Evolutionary conservation across 2,797 vertebrate genomes (phyloP), one percentile per base, ranked within the genome.

Genomic region (Hypotaenidia okinawae): DNA sequence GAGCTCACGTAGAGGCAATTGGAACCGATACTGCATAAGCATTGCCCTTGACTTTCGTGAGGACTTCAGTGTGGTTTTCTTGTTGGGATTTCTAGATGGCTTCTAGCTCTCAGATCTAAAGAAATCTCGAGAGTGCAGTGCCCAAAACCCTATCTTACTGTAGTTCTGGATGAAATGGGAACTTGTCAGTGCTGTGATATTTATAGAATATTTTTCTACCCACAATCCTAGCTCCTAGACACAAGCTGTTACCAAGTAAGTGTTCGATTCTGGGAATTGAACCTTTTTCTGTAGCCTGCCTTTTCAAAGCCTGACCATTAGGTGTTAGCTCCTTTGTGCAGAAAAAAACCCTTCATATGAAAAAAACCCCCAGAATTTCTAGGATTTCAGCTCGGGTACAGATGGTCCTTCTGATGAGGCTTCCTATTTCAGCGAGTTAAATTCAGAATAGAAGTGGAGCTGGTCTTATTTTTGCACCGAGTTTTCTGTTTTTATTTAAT

Each of bases 151-250:
- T 84, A 78, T 67, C 55, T 86, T 93, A 77, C 77, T 70, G n/a
- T 79, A 70, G 57, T 84, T 92, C 63, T 90, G 78, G 77, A 16
- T 77, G 81, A 83, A 92, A 83, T 58, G 78, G 84, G 75, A 94
- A 75, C 90, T 85, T 78, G 90, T 85, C 92, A 87, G 72, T 64
- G 41, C 89, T 75, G 87, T 0, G 61, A 45, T 96, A 95, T 94
- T 95, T 96, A 93, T 95, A 94, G 93, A 73, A 43, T 87, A 84
- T 92, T 94, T 96, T 94, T 96, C 93, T 95, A 95, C 96, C 94
- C 92, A 92, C 88, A 94, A 76, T 93, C 78, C 93, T 64, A 89
- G 61, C 78, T 94, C 72, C 84, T 87, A 92, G 92, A 95, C 94
- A 74, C 91, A 87, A 89, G 93, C 93, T 91, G 94, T 93, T 96